These are phyloP conservation scores for Zaprionus ornatus DNA, from an alignment of 1,140 invertebrate species.

Conservation along the genomic window DNA sequence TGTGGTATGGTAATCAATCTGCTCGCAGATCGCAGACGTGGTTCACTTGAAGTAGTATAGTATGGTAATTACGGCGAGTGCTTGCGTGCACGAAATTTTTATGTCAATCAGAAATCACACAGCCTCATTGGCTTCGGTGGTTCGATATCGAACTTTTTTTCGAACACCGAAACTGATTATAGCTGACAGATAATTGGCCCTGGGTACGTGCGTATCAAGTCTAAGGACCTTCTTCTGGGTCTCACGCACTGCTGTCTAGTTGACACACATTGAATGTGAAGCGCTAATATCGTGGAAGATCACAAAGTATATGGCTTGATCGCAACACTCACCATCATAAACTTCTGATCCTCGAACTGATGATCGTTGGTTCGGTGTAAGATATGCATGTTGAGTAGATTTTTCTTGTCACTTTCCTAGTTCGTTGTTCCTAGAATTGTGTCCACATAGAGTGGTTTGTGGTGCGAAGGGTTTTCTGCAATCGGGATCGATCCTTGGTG, in stretches of 20 bases:
- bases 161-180: slow-evolving; percentile 50
- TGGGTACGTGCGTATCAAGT: slow-evolving; percentile 7
- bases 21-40: slow-evolving; percentile 55
- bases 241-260: slow-evolving; percentile 16
- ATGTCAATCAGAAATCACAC: slow-evolving; percentile 74
- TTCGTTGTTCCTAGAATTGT: slow-evolving; percentile 31
- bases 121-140: slow-evolving; percentile 52
- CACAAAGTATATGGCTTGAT: neutral
- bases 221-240: slow-evolving; percentile 6
- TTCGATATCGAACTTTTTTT: slow-evolving; percentile 73
- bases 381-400: slow-evolving; percentile 73
- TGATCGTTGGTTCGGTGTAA: slow-evolving; percentile 83
- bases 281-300: neutral
- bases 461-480: neutral
- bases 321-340: slow-evolving; percentile 79
- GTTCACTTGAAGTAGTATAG: slow-evolving; percentile 48
- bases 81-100: slow-evolving; percentile 77
- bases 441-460: slow-evolving; percentile 47
- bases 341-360: slow-evolving; percentile 83
- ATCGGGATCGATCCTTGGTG: slow-evolving; percentile 9
- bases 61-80: slow-evolving; percentile 69
- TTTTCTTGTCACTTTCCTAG: slow-evolving; percentile 13
- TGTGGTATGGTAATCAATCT: slow-evolving; percentile 78
- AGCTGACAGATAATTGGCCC: slow-evolving; percentile 69
- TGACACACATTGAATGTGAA: slow-evolving; percentile 11